A percentile compares a stretch with the other conserved stretches of the same genome.
Evolutionary conservation across 2,888 invertebrate species (phyloP).

Genomic region (Acleris sparsana): DNA sequence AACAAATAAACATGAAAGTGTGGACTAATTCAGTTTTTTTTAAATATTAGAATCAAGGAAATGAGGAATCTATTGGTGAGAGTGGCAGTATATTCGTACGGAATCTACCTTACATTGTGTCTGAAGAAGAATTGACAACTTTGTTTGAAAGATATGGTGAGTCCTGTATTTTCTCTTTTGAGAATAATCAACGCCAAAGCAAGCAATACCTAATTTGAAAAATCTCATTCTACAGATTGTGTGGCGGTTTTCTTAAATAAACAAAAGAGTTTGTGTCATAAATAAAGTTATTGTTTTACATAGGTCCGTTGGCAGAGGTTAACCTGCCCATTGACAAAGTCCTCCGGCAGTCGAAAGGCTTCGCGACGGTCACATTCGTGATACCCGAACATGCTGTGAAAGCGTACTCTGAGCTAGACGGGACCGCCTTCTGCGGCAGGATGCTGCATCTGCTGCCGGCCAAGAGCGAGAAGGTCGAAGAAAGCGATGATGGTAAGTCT

Average conservation of each 20-base stretch:
- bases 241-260: too few relatives aligned
- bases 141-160: constrained; percentile 93
- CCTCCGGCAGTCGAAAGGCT: constrained; percentile 94
- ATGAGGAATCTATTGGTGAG: constrained; percentile 92
- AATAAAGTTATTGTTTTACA: constrained; percentile 28
- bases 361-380: constrained; percentile 95
- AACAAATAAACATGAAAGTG: too few relatives aligned
- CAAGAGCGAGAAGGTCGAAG: constrained; percentile 84
- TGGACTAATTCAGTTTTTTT: too few relatives aligned
- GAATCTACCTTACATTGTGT: constrained; percentile 93
- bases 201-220: too few relatives aligned
- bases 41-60: constrained; percentile 43
- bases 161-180: constrained; percentile 30
- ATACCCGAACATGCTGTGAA: constrained; percentile 97
- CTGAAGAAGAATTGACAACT: constrained; percentile 92
- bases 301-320: constrained; percentile 93
- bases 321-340: constrained; percentile 93
- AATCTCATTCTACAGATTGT: too few relatives aligned
- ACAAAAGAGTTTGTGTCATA: too few relatives aligned
- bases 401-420: constrained; percentile 95
- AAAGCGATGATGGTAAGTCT: constrained; percentile 68
- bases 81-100: constrained; percentile 96
- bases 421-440: constrained; percentile 94
- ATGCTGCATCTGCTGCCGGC: constrained; percentile 97
- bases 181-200: too few relatives aligned